phyloP scores from a whole-genome alignment of 2,888 invertebrate genomes.

The Myopa testacea region DNA sequence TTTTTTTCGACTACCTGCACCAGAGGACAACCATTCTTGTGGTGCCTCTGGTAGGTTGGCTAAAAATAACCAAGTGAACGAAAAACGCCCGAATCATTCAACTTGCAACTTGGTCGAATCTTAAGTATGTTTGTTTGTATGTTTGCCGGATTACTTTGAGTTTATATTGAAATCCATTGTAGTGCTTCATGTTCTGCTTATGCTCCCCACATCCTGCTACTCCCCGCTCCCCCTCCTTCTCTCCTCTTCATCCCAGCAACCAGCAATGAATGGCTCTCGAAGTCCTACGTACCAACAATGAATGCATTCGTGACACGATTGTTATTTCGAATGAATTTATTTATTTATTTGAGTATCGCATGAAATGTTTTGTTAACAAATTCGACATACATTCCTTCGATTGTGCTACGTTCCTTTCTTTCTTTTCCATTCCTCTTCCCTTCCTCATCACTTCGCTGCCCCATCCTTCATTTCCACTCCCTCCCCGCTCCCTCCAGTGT shows the following conservation, averaged over 20 bases:
- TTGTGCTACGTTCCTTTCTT: neutral
- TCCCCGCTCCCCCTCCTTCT: neutral
- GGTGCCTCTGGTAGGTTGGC: no score
- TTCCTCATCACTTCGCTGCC: neutral
- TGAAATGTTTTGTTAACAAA: neutral
- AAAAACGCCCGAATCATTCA: no score
- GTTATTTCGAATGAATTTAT: neutral
- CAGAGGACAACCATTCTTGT: no score
- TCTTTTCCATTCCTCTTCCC: neutral
- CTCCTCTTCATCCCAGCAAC: neutral
- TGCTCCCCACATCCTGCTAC: neutral
- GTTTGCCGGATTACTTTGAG: no score
- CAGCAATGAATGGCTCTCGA: no score
- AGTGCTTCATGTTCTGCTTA: no score
- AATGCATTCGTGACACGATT: constrained; percentile 21
- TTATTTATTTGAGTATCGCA: constrained; percentile 6
- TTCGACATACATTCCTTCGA: neutral
- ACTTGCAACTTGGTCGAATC: no score
- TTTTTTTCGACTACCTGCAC: no score
- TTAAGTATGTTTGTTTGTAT: no score
- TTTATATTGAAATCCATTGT: no score
- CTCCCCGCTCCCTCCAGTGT: neutral
- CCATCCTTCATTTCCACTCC: neutral
- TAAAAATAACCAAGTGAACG: no score
- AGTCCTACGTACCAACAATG: neutral